phyloP scores from a whole-genome alignment of 1,140 invertebrate genomes.

The Stegodyphus dumicola region DNA sequence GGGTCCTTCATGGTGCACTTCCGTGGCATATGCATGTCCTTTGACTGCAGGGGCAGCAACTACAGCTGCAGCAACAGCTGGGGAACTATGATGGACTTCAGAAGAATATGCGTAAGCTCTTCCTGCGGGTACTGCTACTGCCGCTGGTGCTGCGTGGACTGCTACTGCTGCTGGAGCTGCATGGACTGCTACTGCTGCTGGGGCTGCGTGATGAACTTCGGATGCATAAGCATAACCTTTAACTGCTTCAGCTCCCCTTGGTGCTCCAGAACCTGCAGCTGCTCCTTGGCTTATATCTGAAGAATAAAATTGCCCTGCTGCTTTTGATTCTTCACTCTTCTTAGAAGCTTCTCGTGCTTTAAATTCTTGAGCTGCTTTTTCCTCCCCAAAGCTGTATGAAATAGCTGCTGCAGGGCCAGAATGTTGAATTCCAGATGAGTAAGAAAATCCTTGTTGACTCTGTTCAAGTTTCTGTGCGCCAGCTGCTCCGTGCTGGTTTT shows the following conservation, averaged over 20 bases:
- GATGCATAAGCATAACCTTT: constrained; percentile 41
- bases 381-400: background rate
- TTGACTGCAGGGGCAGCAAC: constrained; percentile 4
- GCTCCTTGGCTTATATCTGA: constrained; percentile 26
- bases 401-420: background rate
- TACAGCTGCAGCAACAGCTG: constrained; percentile 19
- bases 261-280: constrained; percentile 3
- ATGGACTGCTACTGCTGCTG: background rate
- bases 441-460: background rate
- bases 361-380: too few relatives aligned
- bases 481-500: background rate
- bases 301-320: constrained; percentile 33
- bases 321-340: background rate
- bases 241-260: background rate
- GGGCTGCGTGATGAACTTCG: constrained; percentile 27
- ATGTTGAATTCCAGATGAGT: constrained; percentile 20
- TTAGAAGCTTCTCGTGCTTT: too few relatives aligned
- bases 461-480: background rate
- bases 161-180: background rate
- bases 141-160: constrained; percentile 1
- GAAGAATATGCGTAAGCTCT: constrained; percentile 36
- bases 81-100: constrained; percentile 36
- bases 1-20: constrained; percentile 7
- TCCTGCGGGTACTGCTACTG: background rate
- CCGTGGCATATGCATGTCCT: constrained; percentile 28